Percentiles rank a stretch among this genome's conserved stretches.
These are phyloP conservation scores for Anguilla japonica DNA, from an alignment of 2,113 vertebrate species.

Conservation along the genomic window DNA sequence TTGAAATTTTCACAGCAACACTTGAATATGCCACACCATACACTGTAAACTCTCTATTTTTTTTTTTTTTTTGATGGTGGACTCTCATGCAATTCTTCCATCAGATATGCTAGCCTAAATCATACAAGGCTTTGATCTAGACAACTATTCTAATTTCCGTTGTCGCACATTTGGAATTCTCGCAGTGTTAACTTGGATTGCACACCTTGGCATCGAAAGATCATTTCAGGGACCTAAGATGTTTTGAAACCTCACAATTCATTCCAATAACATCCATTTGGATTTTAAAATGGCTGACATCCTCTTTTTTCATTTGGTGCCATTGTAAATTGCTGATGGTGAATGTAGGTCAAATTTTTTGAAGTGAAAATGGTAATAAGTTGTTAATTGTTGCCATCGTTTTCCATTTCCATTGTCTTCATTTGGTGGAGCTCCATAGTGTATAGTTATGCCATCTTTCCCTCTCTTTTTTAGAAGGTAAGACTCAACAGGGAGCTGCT, in stretches of 20 bases:
- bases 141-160: background rate
- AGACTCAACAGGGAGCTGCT: background rate
- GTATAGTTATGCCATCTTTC: background rate
- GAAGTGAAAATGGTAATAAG: background rate
- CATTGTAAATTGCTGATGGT: background rate
- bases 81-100: background rate
- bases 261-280: background rate
- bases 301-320: background rate
- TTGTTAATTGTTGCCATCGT: background rate
- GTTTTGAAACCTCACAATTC: background rate
- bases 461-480: constrained; percentile 23
- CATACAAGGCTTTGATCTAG: background rate
- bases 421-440: background rate
- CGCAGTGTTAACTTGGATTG: background rate
- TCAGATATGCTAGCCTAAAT: background rate
- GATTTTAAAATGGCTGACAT: background rate
- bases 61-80: background rate
- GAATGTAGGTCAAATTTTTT: background rate
- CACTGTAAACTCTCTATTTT: too few species aligned
- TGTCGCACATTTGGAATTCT: background rate
- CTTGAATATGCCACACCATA: background rate
- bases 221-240: background rate
- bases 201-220: background rate
- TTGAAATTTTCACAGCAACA: background rate
- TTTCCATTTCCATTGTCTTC: background rate